Evolutionary conservation across 2,888 invertebrate species (phyloP).

Genomic region (Drosophila suboccidentalis): DNA sequence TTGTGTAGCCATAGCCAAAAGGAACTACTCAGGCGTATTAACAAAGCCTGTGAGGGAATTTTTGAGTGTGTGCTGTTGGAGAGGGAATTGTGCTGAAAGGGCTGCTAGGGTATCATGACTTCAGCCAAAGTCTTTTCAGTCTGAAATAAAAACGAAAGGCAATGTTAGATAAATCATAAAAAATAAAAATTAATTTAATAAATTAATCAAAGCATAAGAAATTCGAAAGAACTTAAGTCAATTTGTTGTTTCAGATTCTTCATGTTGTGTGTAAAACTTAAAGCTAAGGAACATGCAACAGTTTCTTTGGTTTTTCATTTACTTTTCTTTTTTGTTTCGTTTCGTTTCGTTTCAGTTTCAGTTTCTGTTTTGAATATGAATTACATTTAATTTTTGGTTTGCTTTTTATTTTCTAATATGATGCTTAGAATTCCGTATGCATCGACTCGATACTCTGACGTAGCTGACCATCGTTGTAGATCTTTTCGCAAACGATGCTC

Average conservation of each 20-base stretch:
- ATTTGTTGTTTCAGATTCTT: neutral
- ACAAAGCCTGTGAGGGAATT: conserved; percentile 16
- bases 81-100: conserved; percentile 45
- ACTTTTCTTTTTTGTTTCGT: neutral
- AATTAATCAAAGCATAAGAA: neutral
- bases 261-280: conserved; percentile 8
- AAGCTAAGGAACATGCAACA: conserved; percentile 62
- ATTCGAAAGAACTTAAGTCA: neutral
- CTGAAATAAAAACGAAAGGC: conserved; percentile 84
- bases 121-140: conserved; percentile 92
- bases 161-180: conserved; percentile 33
- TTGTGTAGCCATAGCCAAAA: conserved; percentile 26
- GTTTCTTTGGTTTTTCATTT: conserved; percentile 26
- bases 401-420: conserved; percentile 33
- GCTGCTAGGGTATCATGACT: conserved; percentile 87
- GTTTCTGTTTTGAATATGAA: conserved; percentile 55
- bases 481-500: conserved; percentile 85
- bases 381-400: conserved; percentile 46
- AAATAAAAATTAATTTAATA: conserved; percentile 14
- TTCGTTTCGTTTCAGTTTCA: conserved; percentile 26
- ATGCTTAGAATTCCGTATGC: conserved; percentile 69
- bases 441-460: conserved; percentile 82
- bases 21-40: conserved; percentile 38
- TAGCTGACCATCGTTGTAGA: conserved; percentile 82
- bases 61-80: conserved; percentile 14